These are phyloP conservation scores for Keiferia lycopersicella DNA, from an alignment of 2,888 invertebrate species.

Conservation along the genomic window DNA sequence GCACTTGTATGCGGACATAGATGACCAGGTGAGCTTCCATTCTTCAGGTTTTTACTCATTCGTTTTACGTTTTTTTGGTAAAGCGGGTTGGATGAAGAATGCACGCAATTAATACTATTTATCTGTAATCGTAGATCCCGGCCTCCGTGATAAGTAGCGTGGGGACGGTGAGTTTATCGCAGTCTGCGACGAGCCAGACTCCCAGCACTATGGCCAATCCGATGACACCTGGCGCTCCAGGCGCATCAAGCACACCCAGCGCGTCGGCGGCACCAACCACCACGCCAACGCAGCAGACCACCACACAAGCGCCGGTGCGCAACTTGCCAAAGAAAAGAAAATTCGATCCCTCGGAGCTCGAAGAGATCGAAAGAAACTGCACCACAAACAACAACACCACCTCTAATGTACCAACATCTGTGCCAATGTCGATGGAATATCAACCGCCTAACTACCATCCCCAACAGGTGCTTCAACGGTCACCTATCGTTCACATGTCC, in stretches of 20 bases:
- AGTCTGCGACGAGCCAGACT: slow-evolving; percentile 63
- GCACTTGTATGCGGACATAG: slow-evolving; percentile 70
- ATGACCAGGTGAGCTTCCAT: slow-evolving; percentile 65
- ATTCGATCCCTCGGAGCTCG: slow-evolving; percentile 89
- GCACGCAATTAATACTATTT: slow-evolving; percentile 19
- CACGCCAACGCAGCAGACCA: slow-evolving; percentile 57
- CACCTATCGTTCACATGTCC: slow-evolving; percentile 71
- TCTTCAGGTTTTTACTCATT: too few species aligned
- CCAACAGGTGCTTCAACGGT: slow-evolving; percentile 61
- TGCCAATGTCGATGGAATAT: slow-evolving; percentile 57
- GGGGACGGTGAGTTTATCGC: slow-evolving; percentile 78
- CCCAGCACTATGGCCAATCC: slow-evolving; percentile 74
- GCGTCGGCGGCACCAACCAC: slow-evolving; percentile 46
- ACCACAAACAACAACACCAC: slow-evolving; percentile 62
- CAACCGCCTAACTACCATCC: slow-evolving; percentile 54
- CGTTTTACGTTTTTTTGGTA: too few species aligned
- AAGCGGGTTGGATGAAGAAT: too few species aligned
- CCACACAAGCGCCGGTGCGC: slow-evolving; percentile 82
- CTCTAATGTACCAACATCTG: slow-evolving; percentile 47
- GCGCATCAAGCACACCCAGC: slow-evolving; percentile 41
- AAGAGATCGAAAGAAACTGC: slow-evolving; percentile 83
- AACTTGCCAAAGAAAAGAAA: slow-evolving; percentile 97
- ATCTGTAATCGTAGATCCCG: slow-evolving; percentile 69
- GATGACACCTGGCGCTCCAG: slow-evolving; percentile 61
- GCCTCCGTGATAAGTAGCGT: slow-evolving; percentile 82